Conservation (phyloP, 2,888 invertebrate genomes). For the Apotomis capreana region DNA sequence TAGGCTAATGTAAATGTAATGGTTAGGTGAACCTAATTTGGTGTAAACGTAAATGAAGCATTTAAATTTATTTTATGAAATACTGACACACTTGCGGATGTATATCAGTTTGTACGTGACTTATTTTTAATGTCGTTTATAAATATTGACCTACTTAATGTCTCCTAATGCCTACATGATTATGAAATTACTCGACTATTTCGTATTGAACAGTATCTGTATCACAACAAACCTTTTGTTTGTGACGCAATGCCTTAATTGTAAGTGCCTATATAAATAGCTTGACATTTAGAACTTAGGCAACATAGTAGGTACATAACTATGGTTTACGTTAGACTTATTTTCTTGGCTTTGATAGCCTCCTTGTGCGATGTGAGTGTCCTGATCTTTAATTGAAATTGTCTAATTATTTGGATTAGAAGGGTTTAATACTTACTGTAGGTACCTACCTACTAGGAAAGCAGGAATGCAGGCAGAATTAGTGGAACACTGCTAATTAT, state of each 20-base stretch:
- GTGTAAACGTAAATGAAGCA: too few species aligned
- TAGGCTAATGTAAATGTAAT: too few species aligned
- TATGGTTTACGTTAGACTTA: constrained; percentile 38
- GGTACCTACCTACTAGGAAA: background rate
- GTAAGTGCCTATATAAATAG: constrained; percentile 17
- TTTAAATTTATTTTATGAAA: too few species aligned
- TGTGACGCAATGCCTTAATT: constrained; percentile 19
- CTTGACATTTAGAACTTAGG: background rate
- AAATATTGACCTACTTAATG: too few species aligned
- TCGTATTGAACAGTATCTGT: background rate
- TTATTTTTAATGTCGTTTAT: too few species aligned
- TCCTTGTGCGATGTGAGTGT: constrained; percentile 54
- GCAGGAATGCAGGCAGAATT: too few species aligned
- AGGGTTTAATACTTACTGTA: too few species aligned
- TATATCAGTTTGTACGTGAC: constrained; percentile 1
- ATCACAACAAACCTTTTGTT: background rate
- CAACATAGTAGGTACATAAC: background rate
- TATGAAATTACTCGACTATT: background rate
- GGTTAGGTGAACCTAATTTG: too few species aligned
- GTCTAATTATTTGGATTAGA: too few species aligned
- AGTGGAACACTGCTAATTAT: too few species aligned
- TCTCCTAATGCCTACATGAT: too few species aligned
- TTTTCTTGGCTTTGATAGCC: constrained; percentile 43
- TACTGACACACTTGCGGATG: constrained; percentile 7
- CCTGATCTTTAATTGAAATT: too few species aligned